Base-by-base conservation (phyloP, 2,888 invertebrate genomes). In the Lepidocyrtoides sp. region DNA sequence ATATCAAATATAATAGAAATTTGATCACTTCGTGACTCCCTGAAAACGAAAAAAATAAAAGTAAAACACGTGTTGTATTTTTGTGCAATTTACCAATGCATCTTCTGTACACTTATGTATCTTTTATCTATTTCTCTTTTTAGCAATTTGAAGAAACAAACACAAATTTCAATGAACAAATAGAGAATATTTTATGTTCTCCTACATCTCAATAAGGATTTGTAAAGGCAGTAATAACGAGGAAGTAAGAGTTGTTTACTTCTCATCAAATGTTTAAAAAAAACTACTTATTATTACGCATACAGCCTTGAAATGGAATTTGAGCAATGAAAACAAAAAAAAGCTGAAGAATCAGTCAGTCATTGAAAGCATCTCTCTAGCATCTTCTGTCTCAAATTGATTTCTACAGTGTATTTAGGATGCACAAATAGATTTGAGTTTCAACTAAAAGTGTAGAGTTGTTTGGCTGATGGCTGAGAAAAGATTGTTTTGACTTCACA, bases 1-100 rank as follows among this genome's bases (percentile, higher is more conserved):
- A 99, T 97, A 95, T 99, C 99, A 94, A 99, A 98, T 94, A 99
- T 97, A 92, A 98, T 95, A 1, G 98, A 97, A 84, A 99, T 97
- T 94, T 96, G 96, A 93, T 97, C 97, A 82, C 98, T 97, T 92
- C 97, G 96, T 90, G 97, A 97, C 95, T 97, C 96, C 75, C 97
- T 96, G 94, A 20, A 69, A 69, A 3, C 3, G n/a, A 7, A 29
- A 32, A 29, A 32, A 12, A 14, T n/a, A 66, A 23, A 23, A 23
- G 23, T 8, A 4, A 23, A 12, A 23, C 3, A n/a, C 32, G 14
- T 32, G n/a, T n/a, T n/a, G n/a, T n/a, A n/a, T n/a, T n/a, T n/a
- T n/a, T n/a, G n/a, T n/a, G n/a, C n/a, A n/a, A n/a, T n/a, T n/a
- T n/a, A n/a, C n/a, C n/a, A n/a, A n/a, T n/a, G n/a, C n/a, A n/a